These are phyloP conservation scores for Phalanger gymnotis DNA, from an alignment of 2,797 vertebrate species.

Conservation along the genomic window DNA sequence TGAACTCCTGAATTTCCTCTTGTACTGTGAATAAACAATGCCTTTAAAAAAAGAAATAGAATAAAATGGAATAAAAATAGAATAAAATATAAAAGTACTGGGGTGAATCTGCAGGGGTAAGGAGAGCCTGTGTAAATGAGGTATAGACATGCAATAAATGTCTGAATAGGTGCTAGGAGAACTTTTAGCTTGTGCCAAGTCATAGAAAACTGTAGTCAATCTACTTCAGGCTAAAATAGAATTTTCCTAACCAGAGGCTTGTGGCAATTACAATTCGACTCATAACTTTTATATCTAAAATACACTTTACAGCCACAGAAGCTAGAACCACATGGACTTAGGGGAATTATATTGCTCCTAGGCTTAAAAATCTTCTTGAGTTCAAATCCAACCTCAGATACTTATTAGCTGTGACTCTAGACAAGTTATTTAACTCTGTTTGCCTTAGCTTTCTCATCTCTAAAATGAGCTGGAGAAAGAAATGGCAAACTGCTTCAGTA, in stretches of 20 bases:
- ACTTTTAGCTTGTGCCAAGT: background rate
- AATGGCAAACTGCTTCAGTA: background rate
- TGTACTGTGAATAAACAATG: background rate
- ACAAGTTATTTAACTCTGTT: background rate
- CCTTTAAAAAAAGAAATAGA: background rate
- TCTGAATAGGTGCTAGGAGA: background rate
- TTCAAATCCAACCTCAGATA: background rate
- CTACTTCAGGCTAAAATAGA: background rate
- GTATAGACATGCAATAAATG: background rate
- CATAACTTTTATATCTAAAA: background rate
- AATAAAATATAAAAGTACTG: background rate
- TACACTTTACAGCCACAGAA: background rate
- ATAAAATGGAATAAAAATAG: too few relatives aligned
- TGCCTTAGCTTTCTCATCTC: background rate
- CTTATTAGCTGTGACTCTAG: background rate
- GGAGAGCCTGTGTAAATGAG: background rate
- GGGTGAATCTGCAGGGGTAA: background rate
- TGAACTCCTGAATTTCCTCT: background rate
- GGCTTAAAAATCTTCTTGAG: background rate
- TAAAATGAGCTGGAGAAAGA: background rate
- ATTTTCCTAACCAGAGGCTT: background rate
- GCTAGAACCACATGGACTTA: background rate
- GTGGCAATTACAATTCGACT: background rate
- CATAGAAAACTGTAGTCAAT: background rate
- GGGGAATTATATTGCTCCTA: background rate